Conservation (phyloP, 2,113 vertebrate species). For the Nibea coibor region DNA sequence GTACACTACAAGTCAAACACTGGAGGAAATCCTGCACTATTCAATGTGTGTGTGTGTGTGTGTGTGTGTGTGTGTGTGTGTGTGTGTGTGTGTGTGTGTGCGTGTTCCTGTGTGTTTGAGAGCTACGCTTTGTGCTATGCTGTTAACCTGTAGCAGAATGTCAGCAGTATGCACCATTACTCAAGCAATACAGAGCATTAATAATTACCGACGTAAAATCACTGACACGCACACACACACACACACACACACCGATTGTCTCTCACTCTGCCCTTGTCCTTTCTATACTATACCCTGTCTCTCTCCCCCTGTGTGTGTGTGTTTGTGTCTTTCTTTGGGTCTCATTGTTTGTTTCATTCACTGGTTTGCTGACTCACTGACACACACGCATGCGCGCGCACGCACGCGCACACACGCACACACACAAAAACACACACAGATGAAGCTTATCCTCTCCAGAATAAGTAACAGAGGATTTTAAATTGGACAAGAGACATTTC, state of each 20-base stretch:
- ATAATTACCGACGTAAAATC: slow-evolving; percentile 68
- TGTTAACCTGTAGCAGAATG: slow-evolving; percentile 72
- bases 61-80: slow-evolving; percentile 15
- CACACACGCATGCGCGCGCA: background rate
- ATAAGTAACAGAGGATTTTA: slow-evolving; percentile 36
- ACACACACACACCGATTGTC: slow-evolving; percentile 18
- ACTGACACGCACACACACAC: slow-evolving; percentile 28
- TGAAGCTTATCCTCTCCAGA: slow-evolving; percentile 31
- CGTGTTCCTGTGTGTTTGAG: slow-evolving; percentile 8
- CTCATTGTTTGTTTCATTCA: slow-evolving; percentile 62
- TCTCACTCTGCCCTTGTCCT: slow-evolving; percentile 21
- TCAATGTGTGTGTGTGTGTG: slow-evolving; percentile 7
- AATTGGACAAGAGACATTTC: slow-evolving; percentile 15
- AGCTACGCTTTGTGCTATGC: slow-evolving; percentile 21
- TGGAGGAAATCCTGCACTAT: background rate
- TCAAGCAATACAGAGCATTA: slow-evolving; percentile 68
- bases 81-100: slow-evolving; percentile 9
- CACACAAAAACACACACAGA: slow-evolving; percentile 17
- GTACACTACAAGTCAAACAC: slow-evolving; percentile 31
- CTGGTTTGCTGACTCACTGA: slow-evolving; percentile 45
- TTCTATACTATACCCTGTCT: slow-evolving; percentile 7
- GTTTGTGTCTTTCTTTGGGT: slow-evolving; percentile 37
- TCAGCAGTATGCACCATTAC: slow-evolving; percentile 69
- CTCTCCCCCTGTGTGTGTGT: background rate
- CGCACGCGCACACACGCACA: background rate